Percentiles rank a stretch among this genome's conserved stretches.
phyloP scores from a whole-genome alignment of 53 echinoderm and acorn worm genomes.

The Arbacia lixula region DNA sequence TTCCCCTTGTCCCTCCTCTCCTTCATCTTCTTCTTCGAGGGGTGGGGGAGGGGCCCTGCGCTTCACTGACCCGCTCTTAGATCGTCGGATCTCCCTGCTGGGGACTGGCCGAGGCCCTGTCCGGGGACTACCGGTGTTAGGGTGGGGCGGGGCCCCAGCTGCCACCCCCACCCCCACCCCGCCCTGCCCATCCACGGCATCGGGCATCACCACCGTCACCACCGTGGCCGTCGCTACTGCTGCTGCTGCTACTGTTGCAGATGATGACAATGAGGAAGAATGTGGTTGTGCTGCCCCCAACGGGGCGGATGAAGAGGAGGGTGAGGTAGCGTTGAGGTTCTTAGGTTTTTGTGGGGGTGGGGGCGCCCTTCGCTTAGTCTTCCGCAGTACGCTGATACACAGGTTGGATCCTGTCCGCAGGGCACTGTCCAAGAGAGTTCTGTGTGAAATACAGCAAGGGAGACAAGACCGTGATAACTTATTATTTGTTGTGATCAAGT shows the following conservation, averaged over 20 bases:
- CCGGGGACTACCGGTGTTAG: too few relatives aligned
- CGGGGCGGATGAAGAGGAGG: not conserved
- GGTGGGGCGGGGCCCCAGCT: too few relatives aligned
- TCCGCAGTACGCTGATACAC: conserved; percentile 90
- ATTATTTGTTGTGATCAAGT: too few relatives aligned
- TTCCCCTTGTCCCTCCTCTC: too few relatives aligned
- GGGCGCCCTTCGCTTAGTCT: conserved; percentile 92
- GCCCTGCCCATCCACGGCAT: conserved; percentile 9
- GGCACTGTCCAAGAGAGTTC: conserved; percentile 91
- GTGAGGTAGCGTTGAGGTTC: not conserved
- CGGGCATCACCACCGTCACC: too few relatives aligned
- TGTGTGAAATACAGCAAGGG: too few relatives aligned
- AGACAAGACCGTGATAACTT: too few relatives aligned
- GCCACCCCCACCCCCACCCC: too few relatives aligned
- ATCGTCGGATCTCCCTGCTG: conserved; percentile 43
- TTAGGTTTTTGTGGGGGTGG: conserved; percentile 72
- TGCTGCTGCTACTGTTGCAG: conserved; percentile 11
- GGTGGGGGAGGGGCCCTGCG: conserved; percentile 36
- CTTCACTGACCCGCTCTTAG: conserved; percentile 48
- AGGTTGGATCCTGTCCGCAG: conserved; percentile 79
- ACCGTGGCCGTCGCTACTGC: too few relatives aligned
- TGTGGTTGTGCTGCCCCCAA: not conserved
- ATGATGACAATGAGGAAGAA: conserved; percentile 10
- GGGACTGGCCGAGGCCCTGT: too few relatives aligned
- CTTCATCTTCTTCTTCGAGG: not conserved